These are phyloP conservation scores for Lasioglossum figueresi DNA, from an alignment of 2,888 invertebrate species.

Conservation along the genomic window DNA sequence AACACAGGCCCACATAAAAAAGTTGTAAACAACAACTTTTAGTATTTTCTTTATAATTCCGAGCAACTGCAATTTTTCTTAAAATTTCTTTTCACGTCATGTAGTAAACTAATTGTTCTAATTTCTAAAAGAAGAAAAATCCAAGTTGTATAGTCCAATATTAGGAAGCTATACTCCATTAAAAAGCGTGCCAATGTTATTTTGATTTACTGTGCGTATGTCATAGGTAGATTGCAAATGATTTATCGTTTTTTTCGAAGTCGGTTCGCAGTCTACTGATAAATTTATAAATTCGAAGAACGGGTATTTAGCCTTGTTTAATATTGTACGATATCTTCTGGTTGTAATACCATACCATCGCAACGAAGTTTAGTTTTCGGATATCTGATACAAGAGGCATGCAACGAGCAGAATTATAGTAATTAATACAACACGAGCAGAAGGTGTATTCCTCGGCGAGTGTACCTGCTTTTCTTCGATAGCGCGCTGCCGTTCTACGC, in stretches of 20 bases:
- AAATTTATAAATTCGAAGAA: background rate
- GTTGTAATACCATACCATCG: background rate
- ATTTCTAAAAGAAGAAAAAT: too few species aligned
- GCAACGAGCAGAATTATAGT: background rate
- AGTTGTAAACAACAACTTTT: too few species aligned
- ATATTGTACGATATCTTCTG: background rate
- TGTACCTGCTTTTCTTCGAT: background rate
- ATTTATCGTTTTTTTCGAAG: too few species aligned
- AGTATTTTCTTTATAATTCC: too few species aligned
- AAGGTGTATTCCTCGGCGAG: background rate
- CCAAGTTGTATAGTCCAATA: too few species aligned
- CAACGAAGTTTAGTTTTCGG: background rate
- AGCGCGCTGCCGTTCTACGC: background rate
- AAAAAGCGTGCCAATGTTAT: too few species aligned
- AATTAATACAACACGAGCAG: background rate
- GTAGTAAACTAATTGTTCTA: too few species aligned
- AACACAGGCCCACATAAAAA: too few species aligned
- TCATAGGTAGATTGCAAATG: background rate
- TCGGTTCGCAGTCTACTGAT: too few species aligned
- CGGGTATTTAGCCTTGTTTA: background rate
- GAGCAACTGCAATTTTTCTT: too few species aligned
- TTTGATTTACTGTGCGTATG: background rate
- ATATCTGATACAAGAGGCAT: background rate
- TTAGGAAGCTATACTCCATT: too few species aligned
- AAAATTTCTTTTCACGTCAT: too few species aligned